phyloP scores from a whole-genome alignment of 2,797 vertebrate genomes.

The Mastacembelus armatus region DNA sequence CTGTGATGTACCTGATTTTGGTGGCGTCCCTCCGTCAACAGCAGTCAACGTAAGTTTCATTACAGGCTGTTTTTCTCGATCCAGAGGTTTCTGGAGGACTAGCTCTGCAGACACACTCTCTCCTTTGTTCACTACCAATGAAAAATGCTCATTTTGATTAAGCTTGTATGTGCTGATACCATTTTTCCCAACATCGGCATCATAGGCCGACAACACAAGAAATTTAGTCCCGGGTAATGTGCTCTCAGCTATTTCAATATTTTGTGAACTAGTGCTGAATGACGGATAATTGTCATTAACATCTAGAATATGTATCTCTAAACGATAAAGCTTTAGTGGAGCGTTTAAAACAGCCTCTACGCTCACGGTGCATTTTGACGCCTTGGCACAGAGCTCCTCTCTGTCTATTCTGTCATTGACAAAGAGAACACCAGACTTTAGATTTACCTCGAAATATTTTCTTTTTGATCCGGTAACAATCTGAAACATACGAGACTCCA shows the following conservation, averaged over 20 bases:
- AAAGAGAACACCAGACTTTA: slow-evolving; percentile 57
- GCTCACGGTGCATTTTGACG: slow-evolving; percentile 65
- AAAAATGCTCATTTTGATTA: slow-evolving; percentile 69
- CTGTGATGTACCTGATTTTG: slow-evolving; percentile 56
- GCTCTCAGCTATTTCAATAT: slow-evolving; percentile 74
- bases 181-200: slow-evolving; percentile 69
- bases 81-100: slow-evolving; percentile 81
- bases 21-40: slow-evolving; percentile 70
- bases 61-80: slow-evolving; percentile 66
- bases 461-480: slow-evolving; percentile 82
- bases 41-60: slow-evolving; percentile 68
- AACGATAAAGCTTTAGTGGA: slow-evolving; percentile 62
- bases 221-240: slow-evolving; percentile 73
- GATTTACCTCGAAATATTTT: slow-evolving; percentile 74
- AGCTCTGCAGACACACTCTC: slow-evolving; percentile 55
- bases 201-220: slow-evolving; percentile 48
- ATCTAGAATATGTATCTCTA: slow-evolving; percentile 66
- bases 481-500: slow-evolving; percentile 84
- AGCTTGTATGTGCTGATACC: slow-evolving; percentile 60
- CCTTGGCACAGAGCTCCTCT: slow-evolving; percentile 66
- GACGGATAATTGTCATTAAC: slow-evolving; percentile 69
- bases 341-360: slow-evolving; percentile 80
- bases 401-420: slow-evolving; percentile 70
- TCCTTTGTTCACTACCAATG: slow-evolving; percentile 42
- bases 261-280: slow-evolving; percentile 57